Evolutionary conservation across 2,113 vertebrate species (phyloP), one percentile per base, ranked within the genome.

Genomic region (Pimephales promelas): DNA sequence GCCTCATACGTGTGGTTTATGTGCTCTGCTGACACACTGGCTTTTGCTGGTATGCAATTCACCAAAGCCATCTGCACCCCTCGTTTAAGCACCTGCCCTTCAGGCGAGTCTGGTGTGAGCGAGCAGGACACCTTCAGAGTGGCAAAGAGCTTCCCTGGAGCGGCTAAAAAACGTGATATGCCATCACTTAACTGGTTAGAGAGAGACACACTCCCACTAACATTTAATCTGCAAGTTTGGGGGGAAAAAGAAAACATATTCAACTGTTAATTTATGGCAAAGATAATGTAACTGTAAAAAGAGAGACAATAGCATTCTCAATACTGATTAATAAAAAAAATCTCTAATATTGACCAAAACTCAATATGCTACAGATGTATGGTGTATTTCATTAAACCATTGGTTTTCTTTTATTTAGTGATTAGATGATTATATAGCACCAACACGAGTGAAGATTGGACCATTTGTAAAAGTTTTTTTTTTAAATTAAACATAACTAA

Each of bases 1-100:
- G 93, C 96, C 87, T 98, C 97, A 0, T 95, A 98, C 56, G 94
- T 94, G 0, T 88, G 92, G 52, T 87, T 82, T 3, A 5, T 73
- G 16, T 47, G 54, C 76, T 4, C 0, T 28, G 31, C n/a, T 31
- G 52, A 20, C 16, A n/a, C 28, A 20, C 22, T 26, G 14, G 56
- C 10, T 4, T 56, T 24, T 20, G 28, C 18, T 62, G 47, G 7
- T 18, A 3, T 56, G 28, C 28, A 54, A 22, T 54, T 26, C 45
- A 81, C 47, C 62, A 81, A 54, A 81, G 79, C 79, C 64, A 70
- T 81, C 31, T 68, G 7, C 20, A 70, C 64, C 28, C 64, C 31
- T 40, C 64, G 79, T 26, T 81, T 81, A 13, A 81, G 10, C 7
- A 81, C 34, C 28, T 24, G 45, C 8, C 79, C 79, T 70, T 81